Conservation (phyloP, 30 jellyfish, hydroid and myxozoan genomes). For the Nemopilema nomurai region DNA sequence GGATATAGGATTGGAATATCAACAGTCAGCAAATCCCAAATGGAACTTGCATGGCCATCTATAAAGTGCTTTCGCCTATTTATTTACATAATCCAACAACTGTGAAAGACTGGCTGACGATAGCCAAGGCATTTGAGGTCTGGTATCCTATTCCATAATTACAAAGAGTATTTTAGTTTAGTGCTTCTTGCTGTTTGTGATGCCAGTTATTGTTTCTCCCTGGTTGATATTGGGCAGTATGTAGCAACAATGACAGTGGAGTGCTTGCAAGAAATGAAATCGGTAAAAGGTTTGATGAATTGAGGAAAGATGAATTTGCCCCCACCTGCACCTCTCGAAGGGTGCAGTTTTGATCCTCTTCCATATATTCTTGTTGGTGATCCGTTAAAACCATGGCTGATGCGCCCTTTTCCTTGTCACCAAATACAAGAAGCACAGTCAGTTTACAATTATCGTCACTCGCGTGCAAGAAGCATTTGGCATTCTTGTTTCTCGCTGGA, state of each 20-base stretch:
- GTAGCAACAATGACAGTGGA: constrained; percentile 59
- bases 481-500: constrained; percentile 47
- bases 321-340: background rate
- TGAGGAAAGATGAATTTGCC: background rate
- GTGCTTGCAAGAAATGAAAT: constrained; percentile 15
- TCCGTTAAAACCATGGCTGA: constrained; percentile 44
- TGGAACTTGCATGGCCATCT: constrained; percentile 18
- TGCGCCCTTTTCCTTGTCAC: constrained; percentile 47
- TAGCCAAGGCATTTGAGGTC: constrained; percentile 2
- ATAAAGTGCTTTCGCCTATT: background rate
- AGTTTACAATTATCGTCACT: constrained; percentile 23
- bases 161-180: constrained; percentile 38
- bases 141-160: constrained; percentile 32
- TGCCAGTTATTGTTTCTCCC: constrained; percentile 42
- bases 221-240: constrained; percentile 26
- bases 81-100: constrained; percentile 18
- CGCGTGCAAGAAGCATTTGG: constrained; percentile 43
- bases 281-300: constrained; percentile 43
- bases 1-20: background rate
- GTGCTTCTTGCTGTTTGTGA: constrained; percentile 64
- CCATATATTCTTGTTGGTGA: constrained; percentile 36
- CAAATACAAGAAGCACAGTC: background rate
- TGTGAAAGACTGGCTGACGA: constrained; percentile 7
- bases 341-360: constrained; percentile 8
- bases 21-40: background rate